Percentiles rank a stretch among this genome's conserved stretches.
Evolutionary conservation across 1,140 invertebrate genomes (phyloP).

Genomic region (Drosophila subpulchrella): DNA sequence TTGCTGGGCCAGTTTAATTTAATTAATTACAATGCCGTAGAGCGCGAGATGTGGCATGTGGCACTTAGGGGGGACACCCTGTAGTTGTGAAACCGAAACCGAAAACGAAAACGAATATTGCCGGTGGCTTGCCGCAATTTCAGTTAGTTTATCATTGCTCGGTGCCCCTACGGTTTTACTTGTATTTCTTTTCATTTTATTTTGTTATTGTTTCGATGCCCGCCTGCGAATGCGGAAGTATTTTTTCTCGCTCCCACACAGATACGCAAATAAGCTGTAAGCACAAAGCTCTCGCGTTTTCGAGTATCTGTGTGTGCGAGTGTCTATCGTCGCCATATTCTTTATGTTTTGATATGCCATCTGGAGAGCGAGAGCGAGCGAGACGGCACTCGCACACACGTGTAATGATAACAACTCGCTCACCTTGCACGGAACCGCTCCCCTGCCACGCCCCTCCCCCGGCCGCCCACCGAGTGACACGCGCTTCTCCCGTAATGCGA

Average conservation of each 20-base stretch:
- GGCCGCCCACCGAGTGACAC: constrained; percentile 44
- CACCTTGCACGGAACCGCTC: constrained; percentile 65
- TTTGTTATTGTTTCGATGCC: constrained; percentile 64
- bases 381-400: constrained; percentile 25
- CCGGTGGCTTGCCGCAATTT: constrained; percentile 30
- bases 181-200: constrained; percentile 10
- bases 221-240: constrained; percentile 72
- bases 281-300: constrained; percentile 32
- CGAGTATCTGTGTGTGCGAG: background rate
- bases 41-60: constrained; percentile 25
- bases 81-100: constrained; percentile 18
- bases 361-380: constrained; percentile 10
- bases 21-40: constrained; percentile 69
- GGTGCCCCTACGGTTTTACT: constrained; percentile 27
- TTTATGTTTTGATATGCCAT: constrained; percentile 66
- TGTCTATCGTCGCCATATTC: constrained; percentile 73
- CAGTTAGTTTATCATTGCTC: constrained; percentile 54
- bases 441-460: background rate
- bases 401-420: constrained; percentile 80
- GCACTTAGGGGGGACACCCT: constrained; percentile 8
- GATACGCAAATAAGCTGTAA: constrained; percentile 66
- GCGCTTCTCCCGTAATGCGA: constrained; percentile 75
- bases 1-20: constrained; percentile 75
- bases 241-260: constrained; percentile 59
- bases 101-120: constrained; percentile 12